Percentiles rank a stretch among this genome's conserved stretches.
Evolutionary conservation across 2,113 vertebrate genomes (phyloP).

Genomic region (Himantopus leucocephalus): DNA sequence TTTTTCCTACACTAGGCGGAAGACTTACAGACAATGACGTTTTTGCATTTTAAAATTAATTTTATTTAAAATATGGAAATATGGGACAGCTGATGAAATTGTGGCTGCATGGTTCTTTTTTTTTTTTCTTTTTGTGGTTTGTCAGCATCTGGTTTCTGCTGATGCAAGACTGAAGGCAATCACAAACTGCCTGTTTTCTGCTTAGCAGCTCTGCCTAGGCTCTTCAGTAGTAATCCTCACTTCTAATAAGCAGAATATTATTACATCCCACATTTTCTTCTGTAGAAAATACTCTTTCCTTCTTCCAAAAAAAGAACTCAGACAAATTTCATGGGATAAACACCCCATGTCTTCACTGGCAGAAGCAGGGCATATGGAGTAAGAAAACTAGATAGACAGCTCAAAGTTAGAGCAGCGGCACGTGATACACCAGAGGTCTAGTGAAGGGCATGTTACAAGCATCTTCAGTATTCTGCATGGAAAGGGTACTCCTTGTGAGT

Average conservation of each 20-base stretch:
- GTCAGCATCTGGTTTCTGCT: neutral
- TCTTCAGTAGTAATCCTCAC: neutral
- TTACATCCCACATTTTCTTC: neutral
- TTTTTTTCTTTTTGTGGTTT: neutral
- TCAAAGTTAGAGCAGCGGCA: neutral
- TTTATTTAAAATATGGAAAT: neutral
- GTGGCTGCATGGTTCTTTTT: neutral
- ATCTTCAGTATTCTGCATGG: constrained; percentile 35
- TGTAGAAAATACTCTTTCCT: neutral
- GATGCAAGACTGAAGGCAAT: neutral
- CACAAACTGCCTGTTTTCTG: neutral
- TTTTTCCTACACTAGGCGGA: neutral
- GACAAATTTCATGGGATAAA: neutral
- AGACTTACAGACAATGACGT: neutral
- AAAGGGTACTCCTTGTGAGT: constrained; percentile 62
- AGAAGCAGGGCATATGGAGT: neutral
- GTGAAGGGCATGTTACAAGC: neutral
- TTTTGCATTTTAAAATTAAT: neutral
- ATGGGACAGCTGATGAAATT: neutral
- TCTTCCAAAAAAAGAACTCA: neutral
- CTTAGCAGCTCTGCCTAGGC: neutral
- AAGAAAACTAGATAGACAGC: neutral
- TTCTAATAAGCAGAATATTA: neutral
- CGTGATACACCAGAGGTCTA: neutral
- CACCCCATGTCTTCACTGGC: neutral